phyloP scores from a whole-genome alignment of 2,113 vertebrate genomes.

The Calyptommatus sinebrachiatus region DNA sequence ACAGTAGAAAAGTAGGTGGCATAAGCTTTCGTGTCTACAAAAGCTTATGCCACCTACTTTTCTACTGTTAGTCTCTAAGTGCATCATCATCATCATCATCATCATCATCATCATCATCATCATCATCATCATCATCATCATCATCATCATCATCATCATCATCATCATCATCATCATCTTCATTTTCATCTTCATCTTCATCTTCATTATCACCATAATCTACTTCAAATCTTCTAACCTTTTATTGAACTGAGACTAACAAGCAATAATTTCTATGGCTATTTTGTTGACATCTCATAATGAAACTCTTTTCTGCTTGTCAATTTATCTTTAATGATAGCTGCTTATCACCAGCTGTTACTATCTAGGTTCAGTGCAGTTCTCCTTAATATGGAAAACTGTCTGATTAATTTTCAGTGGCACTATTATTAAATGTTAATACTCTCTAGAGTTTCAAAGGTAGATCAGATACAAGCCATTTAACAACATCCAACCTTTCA shows the following conservation, averaged over 20 bases:
- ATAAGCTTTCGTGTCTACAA: too few species aligned
- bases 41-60: too few species aligned
- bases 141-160: too few species aligned
- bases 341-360: background rate
- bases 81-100: too few species aligned
- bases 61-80: too few species aligned
- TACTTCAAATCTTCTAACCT: background rate
- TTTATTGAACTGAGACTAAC: background rate
- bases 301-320: accelerated
- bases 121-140: too few species aligned
- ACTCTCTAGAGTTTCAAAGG: background rate
- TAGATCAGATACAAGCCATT: background rate
- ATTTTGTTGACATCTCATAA: accelerated
- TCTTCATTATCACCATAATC: too few species aligned
- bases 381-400: background rate
- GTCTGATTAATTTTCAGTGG: accelerated
- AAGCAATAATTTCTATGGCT: background rate
- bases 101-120: too few species aligned
- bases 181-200: too few species aligned
- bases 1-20: too few species aligned
- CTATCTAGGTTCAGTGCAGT: background rate
- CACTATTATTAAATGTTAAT: background rate
- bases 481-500: background rate
- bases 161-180: too few species aligned
- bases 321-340: background rate